Evolutionary conservation across 2,888 invertebrate species (phyloP).

Genomic region (Masnerella sp.): DNA sequence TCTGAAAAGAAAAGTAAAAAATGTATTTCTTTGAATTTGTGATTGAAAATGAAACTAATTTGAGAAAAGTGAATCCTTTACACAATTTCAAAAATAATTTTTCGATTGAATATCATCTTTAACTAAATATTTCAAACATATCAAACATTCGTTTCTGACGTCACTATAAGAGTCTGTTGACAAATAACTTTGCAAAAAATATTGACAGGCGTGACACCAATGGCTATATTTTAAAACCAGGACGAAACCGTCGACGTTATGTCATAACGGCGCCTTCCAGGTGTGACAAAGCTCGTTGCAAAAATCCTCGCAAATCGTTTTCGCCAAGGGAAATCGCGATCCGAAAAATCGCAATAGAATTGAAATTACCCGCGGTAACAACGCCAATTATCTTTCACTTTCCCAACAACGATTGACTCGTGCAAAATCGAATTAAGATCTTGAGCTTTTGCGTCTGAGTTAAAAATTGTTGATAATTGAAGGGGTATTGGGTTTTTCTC

Average conservation of each 20-base stretch:
- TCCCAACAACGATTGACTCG: neutral
- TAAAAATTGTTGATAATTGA: constrained; percentile 47
- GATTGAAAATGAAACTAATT: too few relatives aligned
- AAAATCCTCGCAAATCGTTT: constrained; percentile 29
- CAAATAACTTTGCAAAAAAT: constrained; percentile 20
- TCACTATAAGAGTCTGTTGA: constrained; percentile 2
- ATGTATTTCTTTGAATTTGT: too few relatives aligned
- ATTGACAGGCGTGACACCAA: constrained; percentile 46
- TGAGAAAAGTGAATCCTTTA: too few relatives aligned
- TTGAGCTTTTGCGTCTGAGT: constrained; percentile 26
- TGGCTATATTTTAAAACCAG: constrained; percentile 16
- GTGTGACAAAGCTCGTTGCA: constrained; percentile 29
- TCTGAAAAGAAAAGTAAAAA: too few relatives aligned
- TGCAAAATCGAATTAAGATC: constrained; percentile 21
- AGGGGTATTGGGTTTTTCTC: constrained; percentile 24
- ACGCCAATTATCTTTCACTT: constrained; percentile 42
- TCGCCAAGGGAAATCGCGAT: constrained; percentile 5
- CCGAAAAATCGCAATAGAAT: constrained; percentile 36
- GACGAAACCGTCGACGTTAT: constrained; percentile 1
- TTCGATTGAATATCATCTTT: too few relatives aligned
- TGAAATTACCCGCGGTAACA: constrained; percentile 30
- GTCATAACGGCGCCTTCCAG: constrained; percentile 28
- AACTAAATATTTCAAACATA: too few relatives aligned
- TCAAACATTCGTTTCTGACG: too few relatives aligned
- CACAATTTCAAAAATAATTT: too few relatives aligned